These are phyloP conservation scores for Lacerta bilineata DNA, from an alignment of 2,797 vertebrate genomes.

Conservation along the genomic window DNA sequence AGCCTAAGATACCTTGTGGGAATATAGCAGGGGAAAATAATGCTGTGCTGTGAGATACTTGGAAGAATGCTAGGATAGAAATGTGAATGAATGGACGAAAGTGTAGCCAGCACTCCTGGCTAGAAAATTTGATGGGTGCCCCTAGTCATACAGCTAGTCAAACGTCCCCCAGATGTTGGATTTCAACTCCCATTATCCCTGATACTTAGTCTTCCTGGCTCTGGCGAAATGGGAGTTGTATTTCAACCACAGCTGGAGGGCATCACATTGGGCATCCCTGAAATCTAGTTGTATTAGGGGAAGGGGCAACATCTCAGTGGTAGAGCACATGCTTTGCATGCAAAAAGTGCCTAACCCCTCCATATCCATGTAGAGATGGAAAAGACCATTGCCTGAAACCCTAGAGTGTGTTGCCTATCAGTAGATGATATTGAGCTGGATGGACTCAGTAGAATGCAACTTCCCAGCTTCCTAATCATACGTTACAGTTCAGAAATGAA, in stretches of 20 bases:
- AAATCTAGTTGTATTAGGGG: neutral
- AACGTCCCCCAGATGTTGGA: no score
- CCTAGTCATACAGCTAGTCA: neutral
- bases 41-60: no score
- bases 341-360: neutral
- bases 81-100: neutral
- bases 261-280: neutral
- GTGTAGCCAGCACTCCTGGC: no score
- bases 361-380: neutral
- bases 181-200: no score
- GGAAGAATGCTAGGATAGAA: neutral
- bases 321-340: neutral
- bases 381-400: neutral
- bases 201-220: neutral
- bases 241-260: neutral
- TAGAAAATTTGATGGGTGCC: neutral
- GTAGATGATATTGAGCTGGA: neutral
- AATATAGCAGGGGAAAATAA: no score
- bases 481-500: slow-evolving; percentile 55
- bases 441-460: neutral
- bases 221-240: neutral
- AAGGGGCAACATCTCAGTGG: neutral
- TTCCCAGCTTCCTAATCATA: neutral
- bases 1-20: no score
- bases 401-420: neutral